Evolutionary conservation across 2,888 invertebrate species (phyloP).

Genomic region (Chloroclysta siterata): DNA sequence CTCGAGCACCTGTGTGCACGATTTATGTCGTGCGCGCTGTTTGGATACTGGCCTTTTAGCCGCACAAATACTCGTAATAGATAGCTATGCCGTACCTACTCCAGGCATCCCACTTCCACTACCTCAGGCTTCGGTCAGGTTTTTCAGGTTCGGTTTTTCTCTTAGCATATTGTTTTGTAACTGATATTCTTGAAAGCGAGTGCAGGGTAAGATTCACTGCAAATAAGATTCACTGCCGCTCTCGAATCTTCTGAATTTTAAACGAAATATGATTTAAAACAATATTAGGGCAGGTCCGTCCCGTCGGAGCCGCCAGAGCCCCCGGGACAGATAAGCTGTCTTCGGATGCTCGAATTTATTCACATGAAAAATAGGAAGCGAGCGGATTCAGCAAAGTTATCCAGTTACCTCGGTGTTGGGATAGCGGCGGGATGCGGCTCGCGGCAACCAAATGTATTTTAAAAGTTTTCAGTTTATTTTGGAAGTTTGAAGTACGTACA

Average conservation of each 20-base stretch:
- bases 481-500: conserved; percentile 5
- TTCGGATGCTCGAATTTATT: conserved; percentile 19
- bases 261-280: background rate
- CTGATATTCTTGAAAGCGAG: background rate
- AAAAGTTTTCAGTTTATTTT: conserved; percentile 8
- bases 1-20: conserved; percentile 27
- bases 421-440: background rate
- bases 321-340: conserved; percentile 23
- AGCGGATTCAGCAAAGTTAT: conserved; percentile 14
- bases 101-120: background rate
- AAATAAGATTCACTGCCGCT: too few relatives aligned
- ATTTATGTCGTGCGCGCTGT: conserved; percentile 28
- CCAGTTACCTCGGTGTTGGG: conserved; percentile 13
- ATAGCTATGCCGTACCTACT: background rate
- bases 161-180: background rate
- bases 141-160: background rate
- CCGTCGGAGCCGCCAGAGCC: background rate
- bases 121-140: background rate
- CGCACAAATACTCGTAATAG: conserved; percentile 12
- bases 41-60: conserved; percentile 21
- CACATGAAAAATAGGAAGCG: conserved; percentile 20
- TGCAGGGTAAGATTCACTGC: too few relatives aligned
- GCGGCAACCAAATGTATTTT: conserved; percentile 10
- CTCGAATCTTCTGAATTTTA: background rate
- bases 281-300: conserved; percentile 2